Base-by-base conservation (phyloP, 2,113 vertebrate genomes). In the Nibea coibor region DNA sequence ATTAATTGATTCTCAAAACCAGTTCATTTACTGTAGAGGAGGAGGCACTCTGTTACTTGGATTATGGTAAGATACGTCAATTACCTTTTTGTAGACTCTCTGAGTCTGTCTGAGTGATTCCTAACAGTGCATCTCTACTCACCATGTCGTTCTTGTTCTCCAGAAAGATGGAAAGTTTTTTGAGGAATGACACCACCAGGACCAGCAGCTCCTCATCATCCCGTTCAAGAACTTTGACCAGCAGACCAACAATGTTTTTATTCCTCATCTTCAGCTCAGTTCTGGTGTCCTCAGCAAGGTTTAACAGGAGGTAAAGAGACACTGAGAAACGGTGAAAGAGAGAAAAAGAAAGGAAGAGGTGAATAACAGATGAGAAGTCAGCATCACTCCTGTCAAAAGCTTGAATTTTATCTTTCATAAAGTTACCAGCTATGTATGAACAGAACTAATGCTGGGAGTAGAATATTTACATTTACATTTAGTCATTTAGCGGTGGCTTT, bases 71-170 rank as follows among this genome's bases (percentile, higher is more conserved):
- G 24, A 26, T 15, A 58, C 4, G 26, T 28, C 14, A 59, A 10
- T 31, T 16, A 31, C 4, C 4, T 3, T 28, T 28, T 28, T 8
- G 7, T 28, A 28, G 24, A 58, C 24, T 28, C 15, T 26, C 24
- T 26, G 24, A 26, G 24, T 26, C 3, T 16, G 56, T 15, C 14
- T 9, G 7, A 35, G 35, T 35, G 35, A 35, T 35, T 39, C 8
- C 35, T 39, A 39, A 39, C 35, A 39, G 35, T 39, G 8, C 35
- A 39, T 39, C 35, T 48, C 26, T 6, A 48, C 78, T 96, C 94
- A 99, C 98, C 98, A 99, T 99, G 82, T 99, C 98, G 19, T 99
- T 99, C 93, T 99, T 99, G 93, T 99, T 99, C 91, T 99, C 98
- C 94, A 99, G 93, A 85, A 99, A 99, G 88, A 99, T 96, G 87